A percentile compares a stretch with the other conserved stretches of the same genome.
Evolutionary conservation across 2,113 vertebrate species (phyloP).

Genomic region (Carettochelys insculpta): DNA sequence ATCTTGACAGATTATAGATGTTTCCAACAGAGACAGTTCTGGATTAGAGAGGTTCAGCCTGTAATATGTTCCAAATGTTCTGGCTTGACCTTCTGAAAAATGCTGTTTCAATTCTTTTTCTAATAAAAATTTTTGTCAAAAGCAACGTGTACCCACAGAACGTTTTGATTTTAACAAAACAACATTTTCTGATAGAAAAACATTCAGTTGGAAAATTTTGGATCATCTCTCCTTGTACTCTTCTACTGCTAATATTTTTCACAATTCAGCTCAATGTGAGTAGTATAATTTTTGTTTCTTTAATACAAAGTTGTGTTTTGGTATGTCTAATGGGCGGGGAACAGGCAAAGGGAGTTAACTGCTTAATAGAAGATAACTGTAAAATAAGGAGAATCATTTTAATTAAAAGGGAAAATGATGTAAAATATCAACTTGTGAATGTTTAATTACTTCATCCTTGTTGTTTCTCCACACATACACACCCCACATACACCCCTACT

Average conservation of each 20-base stretch:
- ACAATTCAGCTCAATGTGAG: background rate
- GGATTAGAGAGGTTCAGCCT: no score
- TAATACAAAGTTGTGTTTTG: background rate
- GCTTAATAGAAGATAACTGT: background rate
- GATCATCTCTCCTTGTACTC: background rate
- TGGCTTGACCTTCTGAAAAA: background rate
- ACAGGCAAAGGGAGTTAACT: background rate
- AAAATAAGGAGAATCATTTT: background rate
- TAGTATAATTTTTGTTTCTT: background rate
- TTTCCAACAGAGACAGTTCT: no score
- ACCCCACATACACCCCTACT: accelerated
- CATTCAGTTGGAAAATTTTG: background rate
- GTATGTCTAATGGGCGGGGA: background rate
- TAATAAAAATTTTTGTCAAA: background rate
- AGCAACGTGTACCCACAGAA: background rate
- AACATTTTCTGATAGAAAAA: background rate
- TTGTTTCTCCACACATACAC: accelerated
- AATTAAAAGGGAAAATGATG: background rate
- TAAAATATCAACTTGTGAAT: slow-evolving; percentile 21
- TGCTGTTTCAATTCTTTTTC: background rate
- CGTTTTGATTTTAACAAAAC: background rate
- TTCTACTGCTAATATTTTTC: background rate
- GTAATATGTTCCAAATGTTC: accelerated
- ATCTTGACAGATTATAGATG: no score
- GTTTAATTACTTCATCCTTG: background rate